phyloP scores from a whole-genome alignment of 2,888 invertebrate species.

The Omphaloscelis lunosa region DNA sequence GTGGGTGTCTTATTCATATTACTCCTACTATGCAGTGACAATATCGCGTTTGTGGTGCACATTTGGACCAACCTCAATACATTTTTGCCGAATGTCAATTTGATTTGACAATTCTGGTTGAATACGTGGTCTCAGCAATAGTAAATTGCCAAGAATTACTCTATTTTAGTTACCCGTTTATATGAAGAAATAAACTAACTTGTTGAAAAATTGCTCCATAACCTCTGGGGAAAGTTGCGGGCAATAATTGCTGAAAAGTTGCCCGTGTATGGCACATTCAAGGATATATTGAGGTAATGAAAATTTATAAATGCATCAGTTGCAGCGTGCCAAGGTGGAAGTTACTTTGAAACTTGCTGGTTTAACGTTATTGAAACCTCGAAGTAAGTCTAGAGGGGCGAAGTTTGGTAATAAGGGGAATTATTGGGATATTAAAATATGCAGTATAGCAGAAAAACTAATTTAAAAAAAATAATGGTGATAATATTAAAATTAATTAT shows the following conservation, averaged over 20 bases:
- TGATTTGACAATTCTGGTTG: no score
- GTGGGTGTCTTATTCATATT: no score
- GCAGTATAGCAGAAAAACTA: no score
- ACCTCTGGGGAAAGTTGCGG: not conserved
- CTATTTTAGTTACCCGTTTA: not conserved
- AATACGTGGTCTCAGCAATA: no score
- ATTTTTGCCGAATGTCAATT: not conserved
- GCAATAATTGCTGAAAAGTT: not conserved
- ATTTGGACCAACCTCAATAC: not conserved
- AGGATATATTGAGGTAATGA: slow-evolving; percentile 27
- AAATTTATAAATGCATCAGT: slow-evolving; percentile 50
- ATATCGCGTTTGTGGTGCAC: not conserved
- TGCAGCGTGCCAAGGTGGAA: slow-evolving; percentile 4
- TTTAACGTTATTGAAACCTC: slow-evolving; percentile 11
- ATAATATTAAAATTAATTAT: no score
- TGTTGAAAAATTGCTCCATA: not conserved
- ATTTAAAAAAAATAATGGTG: no score
- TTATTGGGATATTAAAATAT: not conserved
- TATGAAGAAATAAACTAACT: no score
- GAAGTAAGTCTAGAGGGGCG: not conserved
- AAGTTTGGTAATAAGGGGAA: not conserved
- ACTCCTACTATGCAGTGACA: not conserved
- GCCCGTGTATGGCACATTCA: not conserved
- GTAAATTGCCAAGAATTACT: not conserved
- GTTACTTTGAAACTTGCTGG: slow-evolving; percentile 12